phyloP scores from a whole-genome alignment of 2,888 invertebrate species.

The Geotrupes spiniger region DNA sequence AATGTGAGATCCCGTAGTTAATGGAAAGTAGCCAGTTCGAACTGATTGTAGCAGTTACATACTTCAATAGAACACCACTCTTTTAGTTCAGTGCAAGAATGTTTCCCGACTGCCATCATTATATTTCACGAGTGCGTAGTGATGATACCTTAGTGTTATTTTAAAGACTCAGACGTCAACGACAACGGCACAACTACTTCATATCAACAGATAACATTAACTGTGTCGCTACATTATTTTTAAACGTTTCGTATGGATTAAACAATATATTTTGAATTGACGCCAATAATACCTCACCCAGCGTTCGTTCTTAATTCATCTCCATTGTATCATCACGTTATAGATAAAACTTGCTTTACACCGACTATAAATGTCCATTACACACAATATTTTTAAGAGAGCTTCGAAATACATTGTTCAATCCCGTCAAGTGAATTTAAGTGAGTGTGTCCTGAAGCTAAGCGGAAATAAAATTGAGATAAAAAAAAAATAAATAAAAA shows the following conservation, averaged over 20 bases:
- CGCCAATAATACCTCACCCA: constrained; percentile 8
- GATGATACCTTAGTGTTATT: constrained; percentile 42
- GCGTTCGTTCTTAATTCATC: background rate
- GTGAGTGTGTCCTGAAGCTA: background rate
- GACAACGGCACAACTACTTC: constrained; percentile 46
- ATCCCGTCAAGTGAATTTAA: background rate
- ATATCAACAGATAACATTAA: constrained; percentile 45
- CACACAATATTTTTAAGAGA: no score
- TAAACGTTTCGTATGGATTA: background rate
- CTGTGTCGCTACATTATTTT: constrained; percentile 27
- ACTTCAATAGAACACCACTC: constrained; percentile 35
- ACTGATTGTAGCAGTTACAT: constrained; percentile 37
- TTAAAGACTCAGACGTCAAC: constrained; percentile 39
- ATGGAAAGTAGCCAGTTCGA: constrained; percentile 45
- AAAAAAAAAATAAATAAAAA: constrained; percentile 20
- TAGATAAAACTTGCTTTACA: no score
- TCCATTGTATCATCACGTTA: background rate
- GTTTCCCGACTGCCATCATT: constrained; percentile 46
- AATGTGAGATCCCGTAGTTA: constrained; percentile 49
- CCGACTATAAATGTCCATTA: no score
- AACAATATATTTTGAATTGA: constrained; percentile 13
- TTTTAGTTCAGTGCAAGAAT: constrained; percentile 44
- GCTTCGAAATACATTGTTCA: constrained; percentile 1
- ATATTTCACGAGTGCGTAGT: constrained; percentile 44
- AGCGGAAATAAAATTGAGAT: background rate